Evolutionary conservation across 2,113 vertebrate genomes (phyloP).

Genomic region (Regulus satrapa): DNA sequence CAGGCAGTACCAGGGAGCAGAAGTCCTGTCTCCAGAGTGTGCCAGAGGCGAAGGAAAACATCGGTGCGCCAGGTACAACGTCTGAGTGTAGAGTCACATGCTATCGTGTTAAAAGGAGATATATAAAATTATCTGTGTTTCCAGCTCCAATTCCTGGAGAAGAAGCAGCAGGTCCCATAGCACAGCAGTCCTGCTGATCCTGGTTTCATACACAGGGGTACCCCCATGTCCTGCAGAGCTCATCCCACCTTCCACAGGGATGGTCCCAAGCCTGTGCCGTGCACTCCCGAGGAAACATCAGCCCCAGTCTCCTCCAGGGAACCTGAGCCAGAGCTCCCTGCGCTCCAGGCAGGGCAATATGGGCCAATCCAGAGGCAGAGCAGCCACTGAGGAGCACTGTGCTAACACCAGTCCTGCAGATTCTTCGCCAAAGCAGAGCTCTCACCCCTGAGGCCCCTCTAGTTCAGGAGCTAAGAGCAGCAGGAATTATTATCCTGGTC

Average conservation of each 20-base stretch:
- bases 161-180: background rate
- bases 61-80: background rate
- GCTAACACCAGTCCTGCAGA: background rate
- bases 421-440: background rate
- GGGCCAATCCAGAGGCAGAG: background rate
- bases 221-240: background rate
- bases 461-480: background rate
- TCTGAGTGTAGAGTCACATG: slow-evolving; percentile 22
- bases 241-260: background rate
- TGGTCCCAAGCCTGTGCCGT: background rate
- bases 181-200: background rate
- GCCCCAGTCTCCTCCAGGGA: background rate
- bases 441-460: background rate
- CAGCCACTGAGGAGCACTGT: background rate
- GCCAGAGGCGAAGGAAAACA: background rate
- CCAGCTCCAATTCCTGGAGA: background rate
- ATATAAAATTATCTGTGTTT: background rate
- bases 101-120: background rate
- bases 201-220: background rate
- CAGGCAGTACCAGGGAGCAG: slow-evolving; percentile 5
- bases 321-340: background rate
- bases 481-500: background rate
- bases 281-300: background rate
- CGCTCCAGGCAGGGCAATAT: background rate
- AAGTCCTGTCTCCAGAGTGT: slow-evolving; percentile 12